Base-by-base conservation (phyloP, 2,888 invertebrate genomes). In the Hemaris fuciformis region DNA sequence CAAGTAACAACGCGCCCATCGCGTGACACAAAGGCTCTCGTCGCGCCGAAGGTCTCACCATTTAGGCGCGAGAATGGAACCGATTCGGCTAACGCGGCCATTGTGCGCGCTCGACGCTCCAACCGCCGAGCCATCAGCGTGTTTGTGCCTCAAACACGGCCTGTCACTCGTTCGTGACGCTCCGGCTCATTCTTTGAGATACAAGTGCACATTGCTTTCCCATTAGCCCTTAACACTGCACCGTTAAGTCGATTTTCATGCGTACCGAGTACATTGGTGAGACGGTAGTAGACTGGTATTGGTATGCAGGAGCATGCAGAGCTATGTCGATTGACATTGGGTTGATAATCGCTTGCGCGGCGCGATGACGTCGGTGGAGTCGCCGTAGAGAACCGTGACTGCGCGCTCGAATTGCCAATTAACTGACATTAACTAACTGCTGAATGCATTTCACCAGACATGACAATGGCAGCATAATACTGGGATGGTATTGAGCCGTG, bases 331-430 rank as follows among this genome's bases (percentile, higher is more conserved):
- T 41, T 2, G 3, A 0, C 1, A 22, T 69, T 72, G 62, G 60
- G 64, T n/a, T 31, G 25, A 63, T 41, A 67, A 68, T 62, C 0
- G 15, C 18, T 0, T 34, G 53, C 23, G 3, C 10, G 22, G 3
- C 8, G 7, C 38, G 15, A 42, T 25, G 31, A 57, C 45, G 38
- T 42, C 18, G 15, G 43, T 22, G 18, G 18, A 15, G 62, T 62
- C 59, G 62, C 65, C 66, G 63, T 62, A 59, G 65, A 62, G 64
- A 69, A 68, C 75, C 77, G 80, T 79, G 81, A 81, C 79, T 76
- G 62, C 67, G 71, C 72, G 74, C 76, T 76, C 76, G 80, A 76
- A 79, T 79, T 76, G 77, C 76, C 80, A 81, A 80, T 79, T 79
- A 80, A 77, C 74, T 72, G 72, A 74, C 77, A 77, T 76, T 79